phyloP scores from a whole-genome alignment of 2,797 vertebrate genomes.

The Lacerta agilis region DNA sequence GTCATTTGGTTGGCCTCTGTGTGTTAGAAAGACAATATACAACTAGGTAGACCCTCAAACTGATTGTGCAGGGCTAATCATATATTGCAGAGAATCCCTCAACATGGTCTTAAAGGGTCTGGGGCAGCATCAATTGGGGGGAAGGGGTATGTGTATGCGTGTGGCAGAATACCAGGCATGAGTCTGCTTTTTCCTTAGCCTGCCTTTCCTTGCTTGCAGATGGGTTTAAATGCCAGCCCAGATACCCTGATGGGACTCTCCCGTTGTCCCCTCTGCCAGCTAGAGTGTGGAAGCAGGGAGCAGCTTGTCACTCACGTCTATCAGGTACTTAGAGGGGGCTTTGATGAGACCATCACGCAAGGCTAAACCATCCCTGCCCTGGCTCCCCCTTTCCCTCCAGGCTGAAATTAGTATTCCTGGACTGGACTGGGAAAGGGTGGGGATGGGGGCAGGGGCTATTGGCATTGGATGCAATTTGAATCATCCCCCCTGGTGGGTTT shows the following conservation, averaged over 20 bases:
- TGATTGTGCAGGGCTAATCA: not conserved
- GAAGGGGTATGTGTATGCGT: too few relatives aligned
- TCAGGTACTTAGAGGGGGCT: conserved; percentile 81
- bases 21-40: not conserved
- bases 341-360: too few relatives aligned
- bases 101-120: not conserved
- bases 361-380: not conserved
- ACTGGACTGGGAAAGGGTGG: not conserved
- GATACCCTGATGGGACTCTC: conserved; percentile 79
- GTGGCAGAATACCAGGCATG: accelerated
- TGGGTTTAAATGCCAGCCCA: conserved; percentile 64
- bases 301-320: conserved; percentile 95
- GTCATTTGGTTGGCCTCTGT: not conserved
- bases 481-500: not conserved
- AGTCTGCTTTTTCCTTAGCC: not conserved
- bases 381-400: not conserved
- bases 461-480: not conserved
- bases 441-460: not conserved
- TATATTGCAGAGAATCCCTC: not conserved
- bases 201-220: conserved; percentile 63
- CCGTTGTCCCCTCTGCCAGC: conserved; percentile 91
- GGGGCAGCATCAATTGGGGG: not conserved
- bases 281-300: conserved; percentile 92
- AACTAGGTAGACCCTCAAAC: not conserved
- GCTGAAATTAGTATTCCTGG: not conserved